A percentile compares a stretch with the other conserved stretches of the same genome.
phyloP scores from a whole-genome alignment of 2,888 invertebrate genomes.

The Leptopterna dolabrata region DNA sequence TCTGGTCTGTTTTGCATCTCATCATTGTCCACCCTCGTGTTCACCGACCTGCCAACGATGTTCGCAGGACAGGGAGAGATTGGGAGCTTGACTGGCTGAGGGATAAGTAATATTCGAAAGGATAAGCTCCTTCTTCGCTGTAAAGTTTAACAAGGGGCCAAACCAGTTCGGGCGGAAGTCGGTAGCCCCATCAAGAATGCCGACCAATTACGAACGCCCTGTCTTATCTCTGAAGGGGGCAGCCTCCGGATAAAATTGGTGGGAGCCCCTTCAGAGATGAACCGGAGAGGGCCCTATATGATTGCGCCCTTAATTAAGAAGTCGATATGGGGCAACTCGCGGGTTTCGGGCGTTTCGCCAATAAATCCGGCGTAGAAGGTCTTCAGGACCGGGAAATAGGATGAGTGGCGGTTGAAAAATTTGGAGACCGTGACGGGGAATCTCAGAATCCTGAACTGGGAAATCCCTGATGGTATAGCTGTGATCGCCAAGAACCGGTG shows the following conservation, averaged over 20 bases:
- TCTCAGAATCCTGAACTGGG: neutral
- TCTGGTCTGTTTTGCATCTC: neutral
- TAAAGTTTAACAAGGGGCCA: slow-evolving; percentile 51
- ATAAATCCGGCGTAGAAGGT: neutral
- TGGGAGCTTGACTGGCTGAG: neutral
- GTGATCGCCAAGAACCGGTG: neutral
- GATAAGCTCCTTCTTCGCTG: slow-evolving; percentile 39
- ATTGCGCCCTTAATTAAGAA: slow-evolving; percentile 54
- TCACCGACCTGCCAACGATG: neutral
- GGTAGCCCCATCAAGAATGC: slow-evolving; percentile 54
- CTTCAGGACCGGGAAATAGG: neutral
- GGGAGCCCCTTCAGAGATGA: slow-evolving; percentile 21
- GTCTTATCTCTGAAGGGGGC: slow-evolving; percentile 46
- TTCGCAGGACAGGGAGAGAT: neutral
- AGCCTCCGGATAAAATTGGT: slow-evolving; percentile 44
- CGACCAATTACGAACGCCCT: slow-evolving; percentile 55
- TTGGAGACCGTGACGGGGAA: neutral
- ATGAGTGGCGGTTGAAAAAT: neutral
- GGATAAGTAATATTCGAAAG: slow-evolving; percentile 35
- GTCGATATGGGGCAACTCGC: slow-evolving; percentile 44
- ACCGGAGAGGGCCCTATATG: slow-evolving; percentile 17
- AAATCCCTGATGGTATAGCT: neutral
- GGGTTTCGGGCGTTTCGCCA: slow-evolving; percentile 4
- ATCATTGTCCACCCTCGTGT: neutral
- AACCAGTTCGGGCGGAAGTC: slow-evolving; percentile 55